phyloP scores from a whole-genome alignment of 2,113 vertebrate genomes.

The Turnix velox region DNA sequence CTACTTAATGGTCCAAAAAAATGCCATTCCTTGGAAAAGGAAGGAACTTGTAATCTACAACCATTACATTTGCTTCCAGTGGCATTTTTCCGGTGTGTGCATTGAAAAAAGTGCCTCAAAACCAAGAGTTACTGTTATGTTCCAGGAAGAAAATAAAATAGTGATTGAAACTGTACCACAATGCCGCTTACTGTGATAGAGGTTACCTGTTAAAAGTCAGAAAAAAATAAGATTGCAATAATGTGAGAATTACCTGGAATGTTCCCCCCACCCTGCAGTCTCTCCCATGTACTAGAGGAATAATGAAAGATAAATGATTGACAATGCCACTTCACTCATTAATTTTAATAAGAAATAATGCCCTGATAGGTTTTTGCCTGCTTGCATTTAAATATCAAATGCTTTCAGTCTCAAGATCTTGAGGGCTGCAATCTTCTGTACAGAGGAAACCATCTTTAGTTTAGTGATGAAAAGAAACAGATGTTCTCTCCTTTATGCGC shows the following conservation, averaged over 20 bases:
- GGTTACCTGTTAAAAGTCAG: not conserved
- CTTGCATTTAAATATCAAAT: not conserved
- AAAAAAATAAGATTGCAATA: not conserved
- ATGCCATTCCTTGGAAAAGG: not conserved
- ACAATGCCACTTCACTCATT: not conserved
- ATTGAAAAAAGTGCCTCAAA: not conserved
- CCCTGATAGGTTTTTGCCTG: not conserved
- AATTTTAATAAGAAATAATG: not conserved
- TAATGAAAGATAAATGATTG: not conserved
- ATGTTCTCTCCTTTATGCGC: not conserved
- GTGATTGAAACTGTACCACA: not conserved
- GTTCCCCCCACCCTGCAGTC: not conserved
- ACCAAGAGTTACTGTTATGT: not conserved
- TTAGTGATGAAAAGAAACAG: constrained; percentile 1
- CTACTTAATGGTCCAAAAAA: not conserved
- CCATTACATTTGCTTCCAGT: not conserved
- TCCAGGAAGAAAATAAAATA: not conserved
- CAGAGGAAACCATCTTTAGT: not conserved
- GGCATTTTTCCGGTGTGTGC: not conserved
- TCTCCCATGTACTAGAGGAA: not conserved
- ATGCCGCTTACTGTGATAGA: not conserved
- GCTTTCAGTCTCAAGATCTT: not conserved
- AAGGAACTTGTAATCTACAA: not conserved
- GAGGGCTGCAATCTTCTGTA: not conserved
- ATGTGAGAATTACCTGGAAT: not conserved